These are phyloP conservation scores for Anthonomus grandis DNA, from an alignment of 1,140 invertebrate genomes.

Conservation along the genomic window DNA sequence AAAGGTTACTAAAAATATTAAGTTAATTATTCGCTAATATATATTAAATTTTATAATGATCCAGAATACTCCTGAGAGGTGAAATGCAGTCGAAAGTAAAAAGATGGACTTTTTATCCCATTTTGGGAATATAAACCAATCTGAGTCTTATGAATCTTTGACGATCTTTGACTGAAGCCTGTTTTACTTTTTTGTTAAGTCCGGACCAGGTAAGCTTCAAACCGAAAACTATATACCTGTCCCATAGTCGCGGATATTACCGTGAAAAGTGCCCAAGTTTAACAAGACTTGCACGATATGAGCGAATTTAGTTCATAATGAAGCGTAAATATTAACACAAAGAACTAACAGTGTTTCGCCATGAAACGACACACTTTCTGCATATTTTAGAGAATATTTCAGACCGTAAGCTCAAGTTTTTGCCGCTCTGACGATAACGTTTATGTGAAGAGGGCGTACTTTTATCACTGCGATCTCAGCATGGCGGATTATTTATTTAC, in stretches of 20 bases:
- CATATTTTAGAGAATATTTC: constrained; percentile 31
- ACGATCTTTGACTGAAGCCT: too few relatives aligned
- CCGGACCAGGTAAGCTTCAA: too few relatives aligned
- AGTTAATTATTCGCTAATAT: too few relatives aligned
- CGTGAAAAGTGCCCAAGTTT: constrained; percentile 22
- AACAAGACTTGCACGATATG: constrained; percentile 26
- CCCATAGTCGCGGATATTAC: constrained; percentile 17
- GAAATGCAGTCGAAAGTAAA: too few relatives aligned
- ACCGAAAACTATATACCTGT: too few relatives aligned
- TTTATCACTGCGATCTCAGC: constrained; percentile 22
- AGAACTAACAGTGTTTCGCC: constrained; percentile 32
- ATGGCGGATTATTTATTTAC: constrained; percentile 9
- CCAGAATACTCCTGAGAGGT: too few relatives aligned
- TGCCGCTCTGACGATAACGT: constrained; percentile 14
- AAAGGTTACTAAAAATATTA: too few relatives aligned
- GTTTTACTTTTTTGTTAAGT: too few relatives aligned
- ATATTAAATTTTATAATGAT: too few relatives aligned
- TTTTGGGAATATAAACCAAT: too few relatives aligned
- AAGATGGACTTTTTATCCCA: too few relatives aligned
- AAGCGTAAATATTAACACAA: constrained; percentile 44
- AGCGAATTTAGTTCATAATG: constrained; percentile 32
- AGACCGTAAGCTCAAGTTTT: constrained; percentile 22
- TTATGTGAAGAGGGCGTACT: constrained; percentile 15
- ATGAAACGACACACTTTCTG: constrained; percentile 29
- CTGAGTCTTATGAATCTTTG: too few relatives aligned